Evolutionary conservation across 2,113 vertebrate species (phyloP), one percentile per base, ranked within the genome.

Genomic region (Cyanistes caeruleus): DNA sequence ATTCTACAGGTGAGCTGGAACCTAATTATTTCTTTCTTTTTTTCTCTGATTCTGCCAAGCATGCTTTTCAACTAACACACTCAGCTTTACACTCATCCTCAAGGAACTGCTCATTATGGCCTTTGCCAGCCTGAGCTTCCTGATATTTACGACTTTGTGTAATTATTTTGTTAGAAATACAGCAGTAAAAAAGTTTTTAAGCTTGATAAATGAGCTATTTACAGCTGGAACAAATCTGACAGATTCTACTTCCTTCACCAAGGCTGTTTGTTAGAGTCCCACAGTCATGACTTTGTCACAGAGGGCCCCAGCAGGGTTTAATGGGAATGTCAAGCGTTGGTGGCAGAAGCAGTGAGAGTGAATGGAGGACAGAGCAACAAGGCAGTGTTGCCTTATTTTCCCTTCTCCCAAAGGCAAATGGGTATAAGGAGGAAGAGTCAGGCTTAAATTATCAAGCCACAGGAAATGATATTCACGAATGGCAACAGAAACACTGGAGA

Each of bases 261-360:
- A 11, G 0, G 1, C 10, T 58, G 8, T 43, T 25, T 68, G 4
- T 30, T 65, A 7, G 27, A 74, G 46, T 35, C 8, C 19, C 23
- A 10, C 28, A 46, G 23, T 15, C 23, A 10, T 4, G 43, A 43
- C 17, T 52, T 30, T n/a, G 46, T n/a, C 72, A 35, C 15, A 69
- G 18, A 8, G 19, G 31, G 21, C 21, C 25, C 28, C 25, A 16
- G 30, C 53, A 85, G 62, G 8, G 11, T 48, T 35, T 33, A 67
- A 31, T 1, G 21, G 43, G 20, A 84, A 28, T 0, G 1, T 2
- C 12, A 12, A 31, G 8, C 7, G 37, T 3, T 56, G 41, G 53
- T 16, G 30, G 59, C 12, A 59, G 27, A 8, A 90, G 33, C 43
- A 80, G 17, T 12, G 65, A 49, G 5, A 87, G 6, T 1, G 8